phyloP scores from a whole-genome alignment of 1,140 invertebrate species.

The Contarinia nasturtii region DNA sequence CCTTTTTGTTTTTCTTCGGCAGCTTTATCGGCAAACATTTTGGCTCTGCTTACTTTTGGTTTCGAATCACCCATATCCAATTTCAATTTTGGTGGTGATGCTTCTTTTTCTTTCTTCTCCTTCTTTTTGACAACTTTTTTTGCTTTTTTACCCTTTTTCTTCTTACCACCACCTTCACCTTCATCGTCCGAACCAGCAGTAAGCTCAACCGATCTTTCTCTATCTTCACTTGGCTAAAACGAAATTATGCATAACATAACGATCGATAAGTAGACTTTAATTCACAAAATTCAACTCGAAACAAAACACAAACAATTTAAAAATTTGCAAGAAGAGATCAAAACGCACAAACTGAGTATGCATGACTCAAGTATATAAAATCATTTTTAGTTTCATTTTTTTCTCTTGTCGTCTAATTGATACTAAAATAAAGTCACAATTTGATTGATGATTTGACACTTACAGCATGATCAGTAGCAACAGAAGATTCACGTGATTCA shows the following conservation, averaged over 20 bases:
- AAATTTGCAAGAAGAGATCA: too few species aligned
- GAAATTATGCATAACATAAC: too few species aligned
- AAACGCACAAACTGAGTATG: too few species aligned
- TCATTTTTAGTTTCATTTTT: too few species aligned
- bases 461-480: neutral
- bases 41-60: slow-evolving; percentile 17
- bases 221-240: slow-evolving; percentile 6
- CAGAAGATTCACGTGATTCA: neutral
- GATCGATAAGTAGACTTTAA: too few species aligned
- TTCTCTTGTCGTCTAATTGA: too few species aligned
- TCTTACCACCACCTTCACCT: slow-evolving; percentile 17
- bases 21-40: slow-evolving; percentile 17
- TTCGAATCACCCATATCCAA: slow-evolving; percentile 19
- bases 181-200: slow-evolving; percentile 14
- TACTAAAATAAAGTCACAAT: too few species aligned
- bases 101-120: slow-evolving; percentile 12
- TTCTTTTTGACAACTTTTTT: slow-evolving; percentile 17
- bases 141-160: slow-evolving; percentile 18
- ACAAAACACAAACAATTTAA: too few species aligned
- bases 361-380: too few species aligned
- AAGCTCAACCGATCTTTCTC: slow-evolving; percentile 14
- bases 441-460: too few species aligned
- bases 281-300: too few species aligned
- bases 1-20: neutral
- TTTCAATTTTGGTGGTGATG: slow-evolving; percentile 22